Conservation (phyloP, 2,888 invertebrate species). For the Tachina fera region DNA sequence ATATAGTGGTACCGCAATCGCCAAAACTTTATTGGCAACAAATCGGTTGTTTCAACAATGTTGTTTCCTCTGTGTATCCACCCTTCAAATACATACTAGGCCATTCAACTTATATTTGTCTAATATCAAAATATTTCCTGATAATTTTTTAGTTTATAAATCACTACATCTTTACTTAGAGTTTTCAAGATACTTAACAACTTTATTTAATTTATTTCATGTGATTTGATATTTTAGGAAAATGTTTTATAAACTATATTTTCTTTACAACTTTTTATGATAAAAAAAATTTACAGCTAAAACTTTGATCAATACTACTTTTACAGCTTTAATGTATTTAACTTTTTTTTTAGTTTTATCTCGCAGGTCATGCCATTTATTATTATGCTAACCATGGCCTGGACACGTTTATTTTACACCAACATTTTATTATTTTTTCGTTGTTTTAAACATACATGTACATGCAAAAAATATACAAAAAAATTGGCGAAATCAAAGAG, state of each 20-base stretch:
- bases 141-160: no score
- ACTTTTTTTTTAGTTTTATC: constrained; percentile 59
- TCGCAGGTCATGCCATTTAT: constrained; percentile 63
- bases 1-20: no score
- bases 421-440: constrained; percentile 47
- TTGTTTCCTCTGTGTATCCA: no score
- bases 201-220: no score
- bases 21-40: no score
- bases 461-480: not conserved
- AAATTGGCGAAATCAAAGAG: constrained; percentile 22
- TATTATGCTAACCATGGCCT: constrained; percentile 71
- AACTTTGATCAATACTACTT: constrained; percentile 47
- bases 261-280: not conserved
- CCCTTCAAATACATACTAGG: no score
- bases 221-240: no score
- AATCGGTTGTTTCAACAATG: no score
- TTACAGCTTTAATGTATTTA: constrained; percentile 59
- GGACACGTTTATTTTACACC: constrained; percentile 69
- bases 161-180: no score
- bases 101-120: no score
- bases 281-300: constrained; percentile 3
- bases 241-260: not conserved
- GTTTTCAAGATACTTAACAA: no score
- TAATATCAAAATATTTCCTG: no score
- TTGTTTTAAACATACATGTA: constrained; percentile 1